Base-by-base conservation (phyloP, 2,113 vertebrate species). In the Bucco capensis region DNA sequence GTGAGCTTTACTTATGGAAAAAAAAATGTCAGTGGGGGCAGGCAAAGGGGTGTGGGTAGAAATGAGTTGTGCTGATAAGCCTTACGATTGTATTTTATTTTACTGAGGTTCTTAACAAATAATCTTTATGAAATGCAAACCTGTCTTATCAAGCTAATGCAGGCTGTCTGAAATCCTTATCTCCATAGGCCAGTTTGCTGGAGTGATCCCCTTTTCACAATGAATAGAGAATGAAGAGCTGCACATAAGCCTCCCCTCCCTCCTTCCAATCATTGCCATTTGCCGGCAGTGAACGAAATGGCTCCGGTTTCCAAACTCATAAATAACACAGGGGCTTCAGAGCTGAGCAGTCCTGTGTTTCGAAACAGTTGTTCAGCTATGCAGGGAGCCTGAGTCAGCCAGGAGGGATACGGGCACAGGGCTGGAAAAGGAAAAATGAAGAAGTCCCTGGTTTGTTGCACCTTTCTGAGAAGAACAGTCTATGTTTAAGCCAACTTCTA, bases 151-250 rank as follows among this genome's bases (percentile, higher is more conserved):
- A 93, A 96, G 67, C 89, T 94, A 97, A 97, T 95, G 97, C 98
- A 99, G 98, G 98, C 95, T 98, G 97, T 97, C 97, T 98, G 97
- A 98, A 98, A 98, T 97, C 97, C 98, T 98, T 98, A 98, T 98
- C 98, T 98, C 96, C 91, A 94, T 19, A 78, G 97, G 95, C 97
- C 98, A 98, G 97, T 98, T 98, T 98, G 98, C 97, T 98, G 97
- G 97, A 97, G 97, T 97, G 98, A 97, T 98, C 97, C 97, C 97
- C 97, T 96, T 96, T 79, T 96, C 95, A 97, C 93, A 94, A 92
- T 89, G 96, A 96, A 86, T 46, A 96, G 96, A 84, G 90, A 96
- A 95, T 97, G 95, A 97, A 97, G 96, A 96, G 93, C 93, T 57
- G 60, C 82, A 57, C 80, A 80, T 78, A 93, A 86, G 58, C 64